Evolutionary conservation across 2,888 invertebrate species (phyloP), one percentile per base, ranked within the genome.

Genomic region (Drepanosiphum platanoidis): DNA sequence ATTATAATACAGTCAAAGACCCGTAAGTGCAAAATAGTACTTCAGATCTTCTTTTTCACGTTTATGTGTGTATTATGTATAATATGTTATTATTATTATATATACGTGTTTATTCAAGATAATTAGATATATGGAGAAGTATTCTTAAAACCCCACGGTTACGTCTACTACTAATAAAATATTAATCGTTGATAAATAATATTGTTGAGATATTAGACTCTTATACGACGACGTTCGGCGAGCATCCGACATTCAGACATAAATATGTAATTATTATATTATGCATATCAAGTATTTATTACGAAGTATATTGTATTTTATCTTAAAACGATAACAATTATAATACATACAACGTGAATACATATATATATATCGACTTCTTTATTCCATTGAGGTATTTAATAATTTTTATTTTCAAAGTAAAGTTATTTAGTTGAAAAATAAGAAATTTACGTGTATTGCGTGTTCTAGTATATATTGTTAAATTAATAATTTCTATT

Each of bases 291-390:
- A 52, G 18, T 52, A 52, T 30, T 74, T n/a, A 61, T n/a, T n/a
- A 71, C 39, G 30, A 71, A 71, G 27, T 39, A 27, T 71, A 39
- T 71, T 11, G 42, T 9, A 27, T 27, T 15, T 42, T 39, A 74
- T 74, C 52, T 46, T 4, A 74, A 74, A 52, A 34, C 46, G 32
- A 52, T 74, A 74, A 75, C 52, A 52, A n/a, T 30, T 34, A 30
- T 9, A 58, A 75, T 34, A 22, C 1, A 42, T 42, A 52, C n/a
- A n/a, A n/a, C n/a, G n/a, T n/a, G n/a, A 58, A 75, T 34, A 22
- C 1, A 42, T 42, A 52, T 75, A n/a, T 30, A 75, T 52, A 32
- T 75, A 34, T 75, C 22, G 22, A 52, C 18, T 52, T 18, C 52
- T 52, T 46, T 22, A 52, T 34, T 30, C 7, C 30, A 22, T 8